phyloP scores from a whole-genome alignment of 2,113 vertebrate genomes.

The Pipa parva region DNA sequence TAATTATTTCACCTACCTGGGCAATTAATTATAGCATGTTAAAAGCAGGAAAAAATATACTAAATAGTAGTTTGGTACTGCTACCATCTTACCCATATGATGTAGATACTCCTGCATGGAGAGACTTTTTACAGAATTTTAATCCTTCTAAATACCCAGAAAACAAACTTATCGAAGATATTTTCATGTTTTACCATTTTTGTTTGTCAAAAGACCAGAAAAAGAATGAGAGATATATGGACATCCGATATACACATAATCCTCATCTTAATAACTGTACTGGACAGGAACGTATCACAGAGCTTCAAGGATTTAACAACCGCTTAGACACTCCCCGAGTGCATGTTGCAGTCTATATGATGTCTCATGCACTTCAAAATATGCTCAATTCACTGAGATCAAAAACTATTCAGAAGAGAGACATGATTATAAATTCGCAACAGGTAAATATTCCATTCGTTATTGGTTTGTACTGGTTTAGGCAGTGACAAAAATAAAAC shows the following conservation, averaged over 20 bases:
- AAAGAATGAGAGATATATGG: not conserved
- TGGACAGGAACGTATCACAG: not conserved
- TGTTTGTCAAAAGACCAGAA: not conserved
- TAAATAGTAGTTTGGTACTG: constrained; percentile 11
- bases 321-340: too few relatives aligned
- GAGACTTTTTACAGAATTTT: not conserved
- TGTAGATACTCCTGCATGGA: not conserved
- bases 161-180: not conserved
- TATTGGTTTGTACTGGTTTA: too few relatives aligned
- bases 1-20: constrained; percentile 3
- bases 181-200: not conserved
- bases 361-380: too few relatives aligned
- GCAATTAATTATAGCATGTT: too few relatives aligned
- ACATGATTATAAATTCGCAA: too few relatives aligned
- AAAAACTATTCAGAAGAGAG: too few relatives aligned
- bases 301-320: too few relatives aligned
- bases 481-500: too few relatives aligned
- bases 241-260: too few relatives aligned
- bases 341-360: too few relatives aligned
- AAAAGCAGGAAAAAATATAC: not conserved
- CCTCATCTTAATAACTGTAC: not conserved
- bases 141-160: not conserved
- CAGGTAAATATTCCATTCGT: too few relatives aligned
- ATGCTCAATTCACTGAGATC: too few relatives aligned
- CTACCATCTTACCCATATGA: not conserved